These are phyloP conservation scores for Brachyhypopomus gauderio DNA, from an alignment of 2,113 vertebrate species.

Conservation along the genomic window DNA sequence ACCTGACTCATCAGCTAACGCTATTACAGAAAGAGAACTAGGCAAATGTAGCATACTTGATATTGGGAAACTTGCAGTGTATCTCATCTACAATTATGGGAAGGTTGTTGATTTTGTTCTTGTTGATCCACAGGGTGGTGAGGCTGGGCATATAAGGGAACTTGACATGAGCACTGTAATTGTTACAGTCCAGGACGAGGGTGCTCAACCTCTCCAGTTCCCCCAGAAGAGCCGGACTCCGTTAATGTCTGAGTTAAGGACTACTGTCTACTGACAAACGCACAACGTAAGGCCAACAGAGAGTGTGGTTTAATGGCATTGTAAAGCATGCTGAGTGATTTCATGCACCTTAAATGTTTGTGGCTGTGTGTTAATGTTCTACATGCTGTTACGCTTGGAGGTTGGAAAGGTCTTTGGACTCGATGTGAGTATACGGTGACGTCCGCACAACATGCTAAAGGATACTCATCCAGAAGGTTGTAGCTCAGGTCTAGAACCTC, in stretches of 20 bases:
- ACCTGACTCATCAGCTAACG: not conserved
- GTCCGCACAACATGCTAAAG: slow-evolving; percentile 58
- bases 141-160: slow-evolving; percentile 76
- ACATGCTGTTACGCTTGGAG: not conserved
- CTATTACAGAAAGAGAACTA: not conserved
- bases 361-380: not conserved
- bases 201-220: slow-evolving; percentile 73
- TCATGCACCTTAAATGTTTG: not conserved
- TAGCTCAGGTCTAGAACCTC: slow-evolving; percentile 78
- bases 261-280: not conserved
- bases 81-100: slow-evolving; percentile 75
- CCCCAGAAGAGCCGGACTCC: slow-evolving; percentile 74
- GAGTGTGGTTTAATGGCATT: not conserved
- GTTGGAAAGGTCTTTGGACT: not conserved
- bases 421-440: not conserved
- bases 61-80: slow-evolving; percentile 71
- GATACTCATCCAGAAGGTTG: slow-evolving; percentile 78
- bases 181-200: slow-evolving; percentile 77
- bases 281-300: not conserved
- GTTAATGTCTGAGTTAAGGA: slow-evolving; percentile 66
- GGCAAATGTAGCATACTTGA: slow-evolving; percentile 64
- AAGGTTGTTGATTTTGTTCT: slow-evolving; percentile 77
- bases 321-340: not conserved
- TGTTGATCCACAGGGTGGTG: slow-evolving; percentile 76
- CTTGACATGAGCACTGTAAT: slow-evolving; percentile 74